These are phyloP conservation scores for Plagodis pulveraria DNA, from an alignment of 2,888 invertebrate species.

Conservation along the genomic window DNA sequence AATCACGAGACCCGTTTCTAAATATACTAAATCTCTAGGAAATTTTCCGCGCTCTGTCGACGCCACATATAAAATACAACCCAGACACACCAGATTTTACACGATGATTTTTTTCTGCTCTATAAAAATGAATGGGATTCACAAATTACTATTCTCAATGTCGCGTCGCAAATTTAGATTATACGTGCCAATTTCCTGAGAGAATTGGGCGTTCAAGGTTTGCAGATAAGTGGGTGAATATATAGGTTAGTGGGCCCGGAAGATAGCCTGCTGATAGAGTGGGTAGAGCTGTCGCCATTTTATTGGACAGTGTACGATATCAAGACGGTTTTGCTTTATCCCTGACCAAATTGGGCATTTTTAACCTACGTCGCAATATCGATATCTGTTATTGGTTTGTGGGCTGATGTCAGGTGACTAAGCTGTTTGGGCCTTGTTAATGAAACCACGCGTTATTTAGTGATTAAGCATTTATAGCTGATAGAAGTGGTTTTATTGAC, in stretches of 20 bases:
- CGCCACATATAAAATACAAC: slow-evolving; percentile 45
- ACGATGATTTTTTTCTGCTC: slow-evolving; percentile 46
- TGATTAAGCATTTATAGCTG: not conserved
- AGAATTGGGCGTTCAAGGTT: slow-evolving; percentile 54
- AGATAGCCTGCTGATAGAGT: slow-evolving; percentile 42
- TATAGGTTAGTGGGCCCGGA: slow-evolving; percentile 56
- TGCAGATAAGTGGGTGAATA: slow-evolving; percentile 52
- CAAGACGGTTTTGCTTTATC: slow-evolving; percentile 26
- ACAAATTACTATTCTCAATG: slow-evolving; percentile 61
- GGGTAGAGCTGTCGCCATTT: slow-evolving; percentile 37
- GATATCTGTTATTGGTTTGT: slow-evolving; percentile 8
- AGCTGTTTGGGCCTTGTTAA: slow-evolving; percentile 10
- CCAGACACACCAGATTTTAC: slow-evolving; percentile 48
- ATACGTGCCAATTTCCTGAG: slow-evolving; percentile 57
- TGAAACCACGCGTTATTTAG: slow-evolving; percentile 10
- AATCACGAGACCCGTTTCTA: slow-evolving; percentile 33
- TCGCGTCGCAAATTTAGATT: slow-evolving; percentile 53
- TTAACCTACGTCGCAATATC: slow-evolving; percentile 23
- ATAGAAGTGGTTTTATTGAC: no score
- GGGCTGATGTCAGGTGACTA: slow-evolving; percentile 28
- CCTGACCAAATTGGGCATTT: slow-evolving; percentile 33
- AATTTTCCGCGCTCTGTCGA: slow-evolving; percentile 43
- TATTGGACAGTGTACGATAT: slow-evolving; percentile 35
- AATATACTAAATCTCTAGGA: slow-evolving; percentile 48
- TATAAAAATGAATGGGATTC: slow-evolving; percentile 67